phyloP scores from a whole-genome alignment of 2,113 vertebrate species.

The Nymphicus hollandicus region DNA sequence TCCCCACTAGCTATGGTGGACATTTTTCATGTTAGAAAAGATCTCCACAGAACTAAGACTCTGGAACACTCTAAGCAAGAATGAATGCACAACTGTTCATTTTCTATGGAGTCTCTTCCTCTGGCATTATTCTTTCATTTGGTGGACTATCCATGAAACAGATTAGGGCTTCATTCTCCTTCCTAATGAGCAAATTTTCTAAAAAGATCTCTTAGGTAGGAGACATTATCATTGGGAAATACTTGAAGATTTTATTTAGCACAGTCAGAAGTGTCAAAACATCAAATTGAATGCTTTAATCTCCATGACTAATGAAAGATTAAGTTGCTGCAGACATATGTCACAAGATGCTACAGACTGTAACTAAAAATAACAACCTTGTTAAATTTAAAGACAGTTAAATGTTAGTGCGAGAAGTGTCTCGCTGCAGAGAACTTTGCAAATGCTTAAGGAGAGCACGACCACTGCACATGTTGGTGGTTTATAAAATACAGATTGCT shows the following conservation, averaged over 20 bases:
- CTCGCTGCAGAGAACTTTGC: neutral
- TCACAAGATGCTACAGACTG: neutral
- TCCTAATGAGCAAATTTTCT: neutral
- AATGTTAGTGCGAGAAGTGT: neutral
- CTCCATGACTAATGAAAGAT: constrained; percentile 45
- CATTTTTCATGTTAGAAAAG: neutral
- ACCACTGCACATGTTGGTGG: neutral
- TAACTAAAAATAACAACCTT: constrained; percentile 7
- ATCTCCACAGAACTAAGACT: neutral
- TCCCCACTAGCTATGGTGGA: neutral
- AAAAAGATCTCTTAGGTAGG: neutral
- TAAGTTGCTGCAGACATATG: constrained; percentile 21
- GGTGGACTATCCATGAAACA: neutral
- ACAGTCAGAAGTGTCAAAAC: constrained; percentile 40
- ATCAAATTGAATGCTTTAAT: constrained; percentile 26
- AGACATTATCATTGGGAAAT: neutral
- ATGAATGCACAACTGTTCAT: neutral
- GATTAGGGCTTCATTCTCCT: neutral
- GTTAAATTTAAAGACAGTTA: neutral
- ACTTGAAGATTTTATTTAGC: constrained; percentile 2
- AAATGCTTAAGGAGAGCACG: neutral
- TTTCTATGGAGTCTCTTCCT: neutral
- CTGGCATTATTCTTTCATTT: neutral
- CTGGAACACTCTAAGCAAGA: neutral
- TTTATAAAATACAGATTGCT: neutral